These are phyloP conservation scores for Rhizoglyphus robini DNA, from an alignment of 1,140 invertebrate genomes.

Conservation along the genomic window DNA sequence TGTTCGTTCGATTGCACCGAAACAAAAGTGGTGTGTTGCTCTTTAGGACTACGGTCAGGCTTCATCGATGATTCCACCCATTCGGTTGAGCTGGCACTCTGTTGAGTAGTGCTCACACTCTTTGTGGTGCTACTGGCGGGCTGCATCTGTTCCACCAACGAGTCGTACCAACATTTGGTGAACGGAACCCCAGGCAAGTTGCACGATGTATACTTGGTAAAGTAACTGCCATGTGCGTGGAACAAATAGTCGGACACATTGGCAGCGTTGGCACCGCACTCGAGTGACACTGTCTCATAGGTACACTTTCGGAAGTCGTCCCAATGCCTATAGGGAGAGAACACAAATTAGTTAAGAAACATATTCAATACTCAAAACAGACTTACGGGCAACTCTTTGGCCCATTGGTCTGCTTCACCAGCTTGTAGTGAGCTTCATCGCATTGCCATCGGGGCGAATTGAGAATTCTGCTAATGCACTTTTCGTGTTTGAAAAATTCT, in stretches of 20 bases:
- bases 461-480: conserved; percentile 5
- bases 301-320: conserved; percentile 1
- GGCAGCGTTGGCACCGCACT: background rate
- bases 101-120: too few relatives aligned
- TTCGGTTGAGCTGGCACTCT: too few relatives aligned
- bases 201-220: conserved; percentile 8
- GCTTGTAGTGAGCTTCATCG: background rate
- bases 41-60: too few relatives aligned
- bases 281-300: background rate
- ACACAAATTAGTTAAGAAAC: background rate
- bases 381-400: background rate
- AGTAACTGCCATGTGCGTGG: conserved; percentile 13
- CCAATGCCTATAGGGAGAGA: conserved; percentile 11
- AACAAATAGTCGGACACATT: conserved; percentile 13
- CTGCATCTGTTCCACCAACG: background rate
- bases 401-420: background rate
- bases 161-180: conserved; percentile 15
- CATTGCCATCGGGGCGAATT: conserved; percentile 2
- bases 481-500: conserved; percentile 17
- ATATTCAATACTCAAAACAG: background rate
- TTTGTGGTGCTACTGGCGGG: too few relatives aligned
- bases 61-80: too few relatives aligned
- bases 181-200: background rate
- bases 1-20: too few relatives aligned
- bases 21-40: too few relatives aligned